Evolutionary conservation across 2,113 vertebrate species (phyloP), one percentile per base, ranked within the genome.

Genomic region (Nothocercus julius): DNA sequence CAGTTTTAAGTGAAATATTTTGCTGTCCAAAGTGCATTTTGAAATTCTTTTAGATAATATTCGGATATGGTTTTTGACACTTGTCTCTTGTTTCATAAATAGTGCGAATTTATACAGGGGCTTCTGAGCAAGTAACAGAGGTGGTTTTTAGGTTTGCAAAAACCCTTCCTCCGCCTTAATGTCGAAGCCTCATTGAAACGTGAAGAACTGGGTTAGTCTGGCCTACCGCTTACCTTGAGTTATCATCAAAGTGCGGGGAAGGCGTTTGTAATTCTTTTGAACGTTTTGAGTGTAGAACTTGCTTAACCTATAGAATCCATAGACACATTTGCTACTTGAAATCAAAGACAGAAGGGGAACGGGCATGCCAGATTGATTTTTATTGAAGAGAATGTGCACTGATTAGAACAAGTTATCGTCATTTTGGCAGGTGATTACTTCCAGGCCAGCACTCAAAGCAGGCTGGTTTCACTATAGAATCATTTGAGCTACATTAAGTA

Each of bases 1-100:
- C 59, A 38, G 63, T 81, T 88, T 82, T 53, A 87, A 92, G 79
- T 91, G 38, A 87, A 85, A 30, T 83, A 66, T 85, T 90, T 85
- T 80, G 27, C 68, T 49, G 16, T 78, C 77, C 47, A 68, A 63
- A 88, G 24, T 42, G 21, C 28, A 20, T 93, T 88, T 42, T 72
- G 27, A 93, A 92, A 59, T 88, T 74, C 73, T 78, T 92, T 81
- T 56, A 78, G 88, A 77, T 94, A 74, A 27, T 67, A n/a, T 18
- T 81, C 63, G 40, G 82, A 68, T 76, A 62, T 1, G 9, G 72
- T 81, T 74, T 30, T 19, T 93, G 56, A 86, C 5, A 0, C 62
- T 90, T 87, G 68, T 61, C 69, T 81, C 36, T 59, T 59, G 51
- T 49, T 27, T 77, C 77, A 15, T 30, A 38, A 53, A 49, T 13